A percentile compares a stretch with the other conserved stretches of the same genome.
Conservation (phyloP, 2,797 vertebrate species). For the Sandelia bainsii region DNA sequence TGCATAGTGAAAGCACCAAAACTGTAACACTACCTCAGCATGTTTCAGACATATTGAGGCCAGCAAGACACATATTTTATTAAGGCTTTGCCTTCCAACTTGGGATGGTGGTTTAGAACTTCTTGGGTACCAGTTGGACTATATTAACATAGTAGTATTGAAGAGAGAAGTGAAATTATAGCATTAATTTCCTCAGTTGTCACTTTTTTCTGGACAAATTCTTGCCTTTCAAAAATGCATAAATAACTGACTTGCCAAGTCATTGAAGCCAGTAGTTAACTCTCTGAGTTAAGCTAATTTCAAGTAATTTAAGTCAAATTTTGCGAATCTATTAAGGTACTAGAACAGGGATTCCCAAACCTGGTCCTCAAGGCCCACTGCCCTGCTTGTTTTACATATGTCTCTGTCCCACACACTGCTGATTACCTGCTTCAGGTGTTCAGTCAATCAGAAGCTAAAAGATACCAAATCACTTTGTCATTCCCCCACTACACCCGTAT, state of each 20-base stretch:
- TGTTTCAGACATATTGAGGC: conserved; percentile 63
- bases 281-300: conserved; percentile 30
- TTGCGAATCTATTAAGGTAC: not conserved
- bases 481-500: too few relatives aligned
- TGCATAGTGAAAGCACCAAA: conserved; percentile 26
- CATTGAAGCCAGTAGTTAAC: conserved; percentile 23
- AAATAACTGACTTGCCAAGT: conserved; percentile 35
- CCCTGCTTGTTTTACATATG: too few relatives aligned
- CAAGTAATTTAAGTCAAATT: conserved; percentile 31
- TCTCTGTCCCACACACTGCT: too few relatives aligned
- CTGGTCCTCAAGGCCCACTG: too few relatives aligned
- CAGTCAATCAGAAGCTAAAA: too few relatives aligned
- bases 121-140: conserved; percentile 39
- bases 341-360: too few relatives aligned
- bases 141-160: conserved; percentile 30
- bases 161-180: not conserved
- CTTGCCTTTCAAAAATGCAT: conserved; percentile 29
- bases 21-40: conserved; percentile 54
- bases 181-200: not conserved
- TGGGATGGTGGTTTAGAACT: conserved; percentile 31
- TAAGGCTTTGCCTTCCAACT: conserved; percentile 43
- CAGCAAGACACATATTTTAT: conserved; percentile 50
- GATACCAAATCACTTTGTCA: too few relatives aligned
- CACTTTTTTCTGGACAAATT: conserved; percentile 19
- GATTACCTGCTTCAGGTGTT: too few relatives aligned